phyloP scores from a whole-genome alignment of 2,113 vertebrate species.

The Oenanthe oenanthe region DNA sequence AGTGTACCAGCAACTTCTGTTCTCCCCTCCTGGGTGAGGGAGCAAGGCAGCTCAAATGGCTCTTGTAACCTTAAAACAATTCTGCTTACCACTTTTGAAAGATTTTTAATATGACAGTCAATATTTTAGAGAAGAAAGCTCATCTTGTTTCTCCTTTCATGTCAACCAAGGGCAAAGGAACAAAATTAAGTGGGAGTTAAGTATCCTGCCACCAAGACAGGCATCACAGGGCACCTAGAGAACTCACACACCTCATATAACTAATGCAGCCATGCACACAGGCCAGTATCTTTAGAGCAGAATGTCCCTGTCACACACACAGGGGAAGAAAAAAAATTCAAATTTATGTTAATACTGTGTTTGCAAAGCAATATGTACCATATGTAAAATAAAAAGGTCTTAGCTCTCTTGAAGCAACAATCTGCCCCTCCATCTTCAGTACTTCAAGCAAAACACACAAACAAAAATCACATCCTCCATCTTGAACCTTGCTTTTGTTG shows the following conservation, averaged over 20 bases:
- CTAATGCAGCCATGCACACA: background rate
- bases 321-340: background rate
- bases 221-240: background rate
- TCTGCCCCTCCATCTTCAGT: background rate
- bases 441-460: background rate
- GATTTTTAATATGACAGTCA: background rate
- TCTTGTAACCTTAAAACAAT: background rate
- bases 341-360: background rate
- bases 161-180: background rate
- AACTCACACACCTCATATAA: background rate
- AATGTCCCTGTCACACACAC: fast-evolving
- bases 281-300: background rate
- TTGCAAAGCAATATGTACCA: background rate
- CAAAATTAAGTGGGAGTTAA: background rate
- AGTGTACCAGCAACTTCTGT: background rate
- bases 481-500: background rate
- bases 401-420: background rate
- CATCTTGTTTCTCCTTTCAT: background rate
- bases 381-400: background rate
- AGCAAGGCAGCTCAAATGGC: background rate
- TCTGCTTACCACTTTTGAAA: background rate
- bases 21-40: background rate
- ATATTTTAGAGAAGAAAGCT: background rate
- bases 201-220: background rate
- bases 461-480: background rate